Conservation (phyloP, 2,797 vertebrate genomes). For the Cynodonichthys magdalenae region DNA sequence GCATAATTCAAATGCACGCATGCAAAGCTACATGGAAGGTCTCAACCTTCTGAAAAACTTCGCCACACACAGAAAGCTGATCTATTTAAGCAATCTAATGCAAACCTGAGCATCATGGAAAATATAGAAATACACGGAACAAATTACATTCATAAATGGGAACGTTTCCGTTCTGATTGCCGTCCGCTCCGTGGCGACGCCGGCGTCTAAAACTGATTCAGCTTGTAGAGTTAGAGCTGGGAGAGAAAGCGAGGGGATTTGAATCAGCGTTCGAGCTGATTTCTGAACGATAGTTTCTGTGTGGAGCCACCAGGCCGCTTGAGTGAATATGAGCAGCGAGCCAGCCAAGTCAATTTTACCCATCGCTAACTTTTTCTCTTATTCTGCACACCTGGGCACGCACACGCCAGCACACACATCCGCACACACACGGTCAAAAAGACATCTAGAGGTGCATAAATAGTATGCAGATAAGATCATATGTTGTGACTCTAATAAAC, state of each 20-base stretch:
- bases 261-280: constrained; percentile 63
- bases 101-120: constrained; percentile 61
- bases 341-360: constrained; percentile 75
- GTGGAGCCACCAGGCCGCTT: constrained; percentile 60
- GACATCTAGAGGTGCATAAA: constrained; percentile 11
- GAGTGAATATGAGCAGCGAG: constrained; percentile 67
- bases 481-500: not conserved
- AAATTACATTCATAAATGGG: constrained; percentile 82
- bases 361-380: constrained; percentile 73
- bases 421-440: constrained; percentile 15
- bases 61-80: constrained; percentile 2
- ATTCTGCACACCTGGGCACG: constrained; percentile 55
- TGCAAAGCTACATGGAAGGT: constrained; percentile 6
- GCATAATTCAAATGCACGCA: constrained; percentile 48
- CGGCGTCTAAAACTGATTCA: constrained; percentile 75
- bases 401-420: constrained; percentile 16
- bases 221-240: constrained; percentile 55
- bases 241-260: constrained; percentile 22
- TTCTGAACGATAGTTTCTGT: constrained; percentile 65
- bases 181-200: constrained; percentile 59
- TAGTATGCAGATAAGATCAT: not conserved
- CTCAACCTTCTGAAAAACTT: not conserved
- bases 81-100: constrained; percentile 70
- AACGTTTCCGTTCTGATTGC: constrained; percentile 79
- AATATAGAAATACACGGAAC: constrained; percentile 73